phyloP scores from a whole-genome alignment of 2,113 vertebrate genomes.

The Microtus oregoni region DNA sequence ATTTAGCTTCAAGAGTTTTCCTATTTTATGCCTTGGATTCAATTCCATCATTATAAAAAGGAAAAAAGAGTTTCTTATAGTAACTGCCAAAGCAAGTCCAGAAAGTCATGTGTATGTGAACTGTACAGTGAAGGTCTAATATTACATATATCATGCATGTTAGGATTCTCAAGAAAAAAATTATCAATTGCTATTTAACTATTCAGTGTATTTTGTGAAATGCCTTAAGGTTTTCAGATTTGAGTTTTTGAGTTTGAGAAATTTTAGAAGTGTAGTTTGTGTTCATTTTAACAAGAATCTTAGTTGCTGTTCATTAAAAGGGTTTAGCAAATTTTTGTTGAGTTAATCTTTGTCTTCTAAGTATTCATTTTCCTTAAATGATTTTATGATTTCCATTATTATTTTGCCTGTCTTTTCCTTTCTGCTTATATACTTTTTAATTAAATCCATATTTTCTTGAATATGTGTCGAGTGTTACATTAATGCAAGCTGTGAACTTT shows the following conservation, averaged over 20 bases:
- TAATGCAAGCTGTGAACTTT: slow-evolving; percentile 16
- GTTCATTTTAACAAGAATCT: slow-evolving; percentile 61
- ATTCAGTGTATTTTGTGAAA: slow-evolving; percentile 38
- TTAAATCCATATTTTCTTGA: slow-evolving; percentile 20
- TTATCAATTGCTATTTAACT: slow-evolving; percentile 46
- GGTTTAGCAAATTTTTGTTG: slow-evolving; percentile 29
- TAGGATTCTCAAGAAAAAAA: slow-evolving; percentile 33
- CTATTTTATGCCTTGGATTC: not conserved
- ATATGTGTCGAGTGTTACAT: slow-evolving; percentile 22
- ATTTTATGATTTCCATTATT: slow-evolving; percentile 56
- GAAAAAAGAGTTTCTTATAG: not conserved
- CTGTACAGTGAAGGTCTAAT: not conserved
- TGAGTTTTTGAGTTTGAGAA: slow-evolving; percentile 49
- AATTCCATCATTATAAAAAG: not conserved
- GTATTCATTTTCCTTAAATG: slow-evolving; percentile 40
- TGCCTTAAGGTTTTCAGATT: slow-evolving; percentile 50
- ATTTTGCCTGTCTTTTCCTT: slow-evolving; percentile 39
- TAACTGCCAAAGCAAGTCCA: not conserved
- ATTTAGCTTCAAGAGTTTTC: not conserved
- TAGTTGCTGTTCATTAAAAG: slow-evolving; percentile 36
- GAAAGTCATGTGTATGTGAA: not conserved
- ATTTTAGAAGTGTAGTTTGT: slow-evolving; percentile 80
- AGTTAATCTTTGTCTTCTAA: slow-evolving; percentile 39
- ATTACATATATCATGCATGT: slow-evolving; percentile 33
- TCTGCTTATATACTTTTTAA: slow-evolving; percentile 56